phyloP scores from a whole-genome alignment of 2,888 invertebrate species.

The Amitus sp. region DNA sequence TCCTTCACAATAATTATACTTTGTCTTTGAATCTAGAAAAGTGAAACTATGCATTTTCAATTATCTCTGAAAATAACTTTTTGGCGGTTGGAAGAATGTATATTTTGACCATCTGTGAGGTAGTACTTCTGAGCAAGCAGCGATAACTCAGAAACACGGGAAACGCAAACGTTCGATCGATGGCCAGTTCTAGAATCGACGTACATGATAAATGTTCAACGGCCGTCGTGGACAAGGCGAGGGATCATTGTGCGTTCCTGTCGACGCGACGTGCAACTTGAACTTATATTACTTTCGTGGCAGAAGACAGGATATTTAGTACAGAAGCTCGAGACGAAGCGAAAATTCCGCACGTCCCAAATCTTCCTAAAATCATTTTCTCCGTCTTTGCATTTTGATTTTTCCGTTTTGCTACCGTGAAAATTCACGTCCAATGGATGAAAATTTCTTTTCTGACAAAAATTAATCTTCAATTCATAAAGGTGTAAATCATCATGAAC shows the following conservation, averaged over 20 bases:
- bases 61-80: too few relatives aligned
- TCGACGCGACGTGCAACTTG: slow-evolving; percentile 45
- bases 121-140: slow-evolving; percentile 42
- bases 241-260: slow-evolving; percentile 55
- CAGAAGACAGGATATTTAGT: not conserved
- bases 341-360: slow-evolving; percentile 3
- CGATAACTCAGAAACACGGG: slow-evolving; percentile 55
- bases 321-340: slow-evolving; percentile 3
- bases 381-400: not conserved
- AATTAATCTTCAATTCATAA: too few relatives aligned
- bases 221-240: slow-evolving; percentile 43
- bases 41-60: too few relatives aligned
- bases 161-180: slow-evolving; percentile 56
- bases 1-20: too few relatives aligned
- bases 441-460: too few relatives aligned
- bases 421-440: too few relatives aligned
- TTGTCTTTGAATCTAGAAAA: too few relatives aligned
- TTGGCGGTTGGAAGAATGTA: too few relatives aligned
- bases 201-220: slow-evolving; percentile 58
- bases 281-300: slow-evolving; percentile 15
- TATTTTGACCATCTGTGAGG: too few relatives aligned
- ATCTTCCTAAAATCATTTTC: not conserved
- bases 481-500: too few relatives aligned
- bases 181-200: slow-evolving; percentile 56
- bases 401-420: too few relatives aligned